Base-by-base conservation (phyloP, 2,797 vertebrate genomes). In the Percopsis omiscomaycus region DNA sequence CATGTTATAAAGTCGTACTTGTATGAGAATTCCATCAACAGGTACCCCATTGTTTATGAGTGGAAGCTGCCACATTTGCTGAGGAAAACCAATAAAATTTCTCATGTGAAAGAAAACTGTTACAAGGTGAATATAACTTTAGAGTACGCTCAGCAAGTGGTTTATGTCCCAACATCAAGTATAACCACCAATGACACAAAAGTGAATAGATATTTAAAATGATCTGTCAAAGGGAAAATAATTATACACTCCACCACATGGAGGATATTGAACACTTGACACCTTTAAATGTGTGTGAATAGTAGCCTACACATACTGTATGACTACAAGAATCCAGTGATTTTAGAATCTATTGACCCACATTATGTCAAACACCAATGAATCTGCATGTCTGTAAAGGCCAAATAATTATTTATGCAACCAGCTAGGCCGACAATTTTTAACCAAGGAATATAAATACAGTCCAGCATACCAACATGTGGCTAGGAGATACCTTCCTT, bases 251-350 rank as follows among this genome's bases (percentile, higher is more conserved):
- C 29, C 52, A 60, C 53, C 61, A 55, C 55, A 59, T 15, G 28
- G 61, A 75, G 75, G 81, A 86, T 81, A 86, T 80, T 50, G 77
- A 86, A 81, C 76, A 74, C 76, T 76, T 80, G 54, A 80, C 66
- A 58, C 49, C 47, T 48, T 68, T 1, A 72, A 42, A 42, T 42
- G 37, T 48, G 51, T n/a, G 13, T 11, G 27, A 16, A 37, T n/a
- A 49, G 51, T 56, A 1, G 54, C 37, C 6, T 48, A 48, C 14
- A n/a, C 54, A 64, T 69, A 51, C 8, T 22, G 22, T 22, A 22
- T 22, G 63, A 73, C 71, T 68, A 47, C 64, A 66, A 58, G 60
- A 57, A 70, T 60, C 51, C 5, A 12, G 55, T 62, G 59, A 51
- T 52, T 27, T 58, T 64, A 48, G 2, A 66, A 66, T 69, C 69